Base-by-base conservation (phyloP, 2,888 invertebrate genomes). In the Sinotaia quadrata region DNA sequence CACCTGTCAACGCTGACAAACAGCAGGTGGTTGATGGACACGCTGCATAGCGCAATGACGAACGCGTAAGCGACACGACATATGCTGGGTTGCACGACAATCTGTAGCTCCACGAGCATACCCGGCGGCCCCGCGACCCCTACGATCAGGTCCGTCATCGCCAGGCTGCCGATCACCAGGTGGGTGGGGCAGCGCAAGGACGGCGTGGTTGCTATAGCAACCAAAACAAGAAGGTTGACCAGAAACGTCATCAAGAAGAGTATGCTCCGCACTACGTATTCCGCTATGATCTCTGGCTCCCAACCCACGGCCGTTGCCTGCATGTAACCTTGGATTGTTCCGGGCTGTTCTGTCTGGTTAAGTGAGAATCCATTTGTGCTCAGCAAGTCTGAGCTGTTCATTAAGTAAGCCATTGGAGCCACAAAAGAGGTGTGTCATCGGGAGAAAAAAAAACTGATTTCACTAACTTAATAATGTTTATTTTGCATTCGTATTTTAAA, bases 1-100 rank as follows among this genome's bases (percentile, higher is more conserved):
- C 27, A 47, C 47, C 47, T 47, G 65, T 65, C 65, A 21, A 65
- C 37, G 56, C 65, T 65, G 65, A 65, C 47, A 47, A 65, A 65
- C 44, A 65, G 56, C 12, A 65, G 56, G 65, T 65, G 54, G 65
- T 65, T 65, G 56, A 65, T 65, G 65, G 65, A 65, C 24, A 65
- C 65, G 56, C 54, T 44, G 65, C 44, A 29, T 12, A 65, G 54
- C 29, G 56, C 56, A 41, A 65, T 27, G 21, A 65, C 44, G 44
- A 18, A 27, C 21, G 54, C 65, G 33, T 65, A 65, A n/a, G 56
- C 65, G 31, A 65, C 12, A 7, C 56, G 31, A 29, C 65, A 65
- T 33, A 56, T 29, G 15, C n/a, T 12, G 21, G 54, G 65, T 4
- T 7, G 24, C n/a, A 56, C 24, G 15, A 65, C 41, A n/a, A 65